Evolutionary conservation across 2,797 vertebrate species (phyloP).

Genomic region (Rhodeus uyekii): DNA sequence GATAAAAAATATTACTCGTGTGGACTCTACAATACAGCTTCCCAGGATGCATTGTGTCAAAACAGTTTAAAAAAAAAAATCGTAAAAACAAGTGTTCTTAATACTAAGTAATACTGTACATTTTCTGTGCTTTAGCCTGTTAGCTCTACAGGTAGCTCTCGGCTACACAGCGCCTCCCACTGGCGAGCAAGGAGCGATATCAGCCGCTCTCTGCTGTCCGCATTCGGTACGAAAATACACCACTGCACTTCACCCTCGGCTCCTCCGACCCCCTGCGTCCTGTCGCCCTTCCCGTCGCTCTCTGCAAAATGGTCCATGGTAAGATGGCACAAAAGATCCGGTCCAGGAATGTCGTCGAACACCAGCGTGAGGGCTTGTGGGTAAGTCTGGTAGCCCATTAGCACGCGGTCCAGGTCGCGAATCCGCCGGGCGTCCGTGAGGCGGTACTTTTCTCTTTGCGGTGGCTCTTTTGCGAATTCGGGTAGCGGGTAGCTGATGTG

Average conservation of each 20-base stretch:
- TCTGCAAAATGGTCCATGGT: constrained; percentile 92
- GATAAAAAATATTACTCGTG: constrained; percentile 61
- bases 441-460: constrained; percentile 89
- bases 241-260: constrained; percentile 87
- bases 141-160: constrained; percentile 93
- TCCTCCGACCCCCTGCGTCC: constrained; percentile 51
- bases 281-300: constrained; percentile 54
- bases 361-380: constrained; percentile 92
- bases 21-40: constrained; percentile 77
- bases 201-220: constrained; percentile 91
- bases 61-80: constrained; percentile 31
- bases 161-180: constrained; percentile 93
- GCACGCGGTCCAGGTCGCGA: constrained; percentile 91
- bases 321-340: constrained; percentile 90
- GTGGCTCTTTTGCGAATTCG: constrained; percentile 95
- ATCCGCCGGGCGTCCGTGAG: constrained; percentile 90
- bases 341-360: constrained; percentile 91
- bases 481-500: constrained; percentile 95
- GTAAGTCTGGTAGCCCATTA: constrained; percentile 95
- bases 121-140: constrained; percentile 44
- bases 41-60: constrained; percentile 66
- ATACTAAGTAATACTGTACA: background rate
- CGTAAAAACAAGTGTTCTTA: background rate
- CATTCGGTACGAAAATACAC: constrained; percentile 92
- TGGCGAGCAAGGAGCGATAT: constrained; percentile 92